A percentile compares a stretch with the other conserved stretches of the same genome.
phyloP scores from a whole-genome alignment of 2,113 vertebrate species.

The Candoia aspera region DNA sequence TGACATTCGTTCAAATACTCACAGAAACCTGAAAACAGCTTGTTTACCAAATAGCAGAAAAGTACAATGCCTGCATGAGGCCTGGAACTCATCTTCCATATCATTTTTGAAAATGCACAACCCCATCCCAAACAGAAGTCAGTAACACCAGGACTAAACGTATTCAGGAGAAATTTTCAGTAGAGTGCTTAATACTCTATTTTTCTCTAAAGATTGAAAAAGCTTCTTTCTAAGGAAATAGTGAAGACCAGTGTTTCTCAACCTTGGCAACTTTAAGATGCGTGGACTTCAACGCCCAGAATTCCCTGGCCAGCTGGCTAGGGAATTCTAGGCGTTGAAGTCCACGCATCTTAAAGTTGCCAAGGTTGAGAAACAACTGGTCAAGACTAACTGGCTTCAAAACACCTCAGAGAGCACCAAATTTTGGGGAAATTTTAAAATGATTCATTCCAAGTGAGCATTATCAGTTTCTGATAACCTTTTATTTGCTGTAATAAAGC shows the following conservation, averaged over 20 bases:
- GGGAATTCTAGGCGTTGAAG: too few relatives aligned
- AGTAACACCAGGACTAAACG: background rate
- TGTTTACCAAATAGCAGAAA: background rate
- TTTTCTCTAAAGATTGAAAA: background rate
- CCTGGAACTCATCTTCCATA: background rate
- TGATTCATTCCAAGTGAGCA: background rate
- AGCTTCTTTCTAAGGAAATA: background rate
- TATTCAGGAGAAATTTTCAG: background rate
- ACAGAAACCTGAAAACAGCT: background rate
- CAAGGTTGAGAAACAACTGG: background rate
- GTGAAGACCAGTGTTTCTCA: background rate
- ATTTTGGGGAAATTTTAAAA: background rate
- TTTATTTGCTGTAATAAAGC: background rate
- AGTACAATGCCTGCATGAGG: background rate
- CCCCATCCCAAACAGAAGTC: constrained; percentile 4
- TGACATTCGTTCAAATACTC: background rate
- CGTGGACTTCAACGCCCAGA: too few relatives aligned
- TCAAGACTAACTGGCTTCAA: background rate
- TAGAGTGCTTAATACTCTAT: background rate
- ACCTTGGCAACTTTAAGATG: too few relatives aligned
- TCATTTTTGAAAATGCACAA: background rate
- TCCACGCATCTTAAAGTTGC: too few relatives aligned
- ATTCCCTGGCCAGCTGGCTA: too few relatives aligned
- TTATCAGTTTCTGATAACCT: background rate
- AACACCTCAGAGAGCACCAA: background rate